Evolutionary conservation across 2,888 invertebrate species (phyloP), one percentile per base, ranked within the genome.

Genomic region (Pseudococcus longispinus): DNA sequence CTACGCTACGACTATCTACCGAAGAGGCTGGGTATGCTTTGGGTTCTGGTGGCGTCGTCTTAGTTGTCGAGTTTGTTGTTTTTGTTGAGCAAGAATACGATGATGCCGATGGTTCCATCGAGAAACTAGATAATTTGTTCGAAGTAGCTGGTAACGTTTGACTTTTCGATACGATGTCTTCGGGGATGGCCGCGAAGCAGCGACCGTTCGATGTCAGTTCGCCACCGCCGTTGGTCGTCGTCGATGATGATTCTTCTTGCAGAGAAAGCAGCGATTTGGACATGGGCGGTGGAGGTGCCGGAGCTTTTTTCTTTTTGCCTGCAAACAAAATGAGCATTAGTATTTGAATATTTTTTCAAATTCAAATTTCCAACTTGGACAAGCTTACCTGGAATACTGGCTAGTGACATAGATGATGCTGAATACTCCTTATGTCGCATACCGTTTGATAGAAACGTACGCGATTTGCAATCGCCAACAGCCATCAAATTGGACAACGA

Each of bases 291-390:
- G 92, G 92, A 23, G 92, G 92, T 37, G 92, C 93, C 1, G 93
- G 93, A 15, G 93, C 92, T 90, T 93, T 93, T 90, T 93, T 93
- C 88, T 93, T 90, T 60, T 91, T 91, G 89, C 92, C 93, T 92
- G 90, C 70, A 89, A 88, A 88, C 88, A 87, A 84, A 51, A 46
- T 13, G 44, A 46, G 1, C 13, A 13, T 46, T 46, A 15, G 44
- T 44, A 9, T 1, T 3, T 9, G 32, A 32, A 32, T 4, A 32
- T 32, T 13, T 44, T 44, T 44, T 9, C 1, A 51, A 18, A 51
- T 18, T 18, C 51, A 51, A 51, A 51, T 18, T 44, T 3, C 18
- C 51, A 51, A 0, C 51, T 5, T n/a, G 51, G n/a, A 51, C 0
- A 51, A 51, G 5, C 80, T 88, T 32, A 88, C 88, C 88, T 55